Percentiles rank a stretch among this genome's conserved stretches.
Conservation (phyloP, 1,140 invertebrate genomes). For the Contarinia nasturtii region DNA sequence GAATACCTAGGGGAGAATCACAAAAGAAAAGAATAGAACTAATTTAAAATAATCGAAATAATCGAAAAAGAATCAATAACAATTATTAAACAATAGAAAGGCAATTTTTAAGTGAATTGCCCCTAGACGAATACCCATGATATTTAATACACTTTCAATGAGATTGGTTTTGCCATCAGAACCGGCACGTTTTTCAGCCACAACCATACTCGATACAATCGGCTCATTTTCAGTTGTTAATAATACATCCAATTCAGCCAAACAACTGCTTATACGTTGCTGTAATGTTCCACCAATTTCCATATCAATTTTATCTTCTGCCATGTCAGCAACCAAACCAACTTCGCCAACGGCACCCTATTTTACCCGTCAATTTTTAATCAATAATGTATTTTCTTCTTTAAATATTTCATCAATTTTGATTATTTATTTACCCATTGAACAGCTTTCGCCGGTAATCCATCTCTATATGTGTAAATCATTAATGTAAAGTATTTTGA, state of each 20-base stretch:
- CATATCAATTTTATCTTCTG: constrained; percentile 56
- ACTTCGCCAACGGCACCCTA: constrained; percentile 44
- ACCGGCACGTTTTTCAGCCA: constrained; percentile 45
- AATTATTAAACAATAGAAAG: too few relatives aligned
- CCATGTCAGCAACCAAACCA: constrained; percentile 58
- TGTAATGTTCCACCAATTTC: constrained; percentile 65
- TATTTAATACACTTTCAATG: constrained; percentile 40
- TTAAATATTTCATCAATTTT: too few relatives aligned
- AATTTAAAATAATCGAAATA: too few relatives aligned
- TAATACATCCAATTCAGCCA: constrained; percentile 46
- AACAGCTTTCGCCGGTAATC: constrained; percentile 42
- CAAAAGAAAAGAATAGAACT: too few relatives aligned
- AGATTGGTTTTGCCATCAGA: constrained; percentile 34
- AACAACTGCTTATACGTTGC: constrained; percentile 63
- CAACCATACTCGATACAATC: constrained; percentile 60
- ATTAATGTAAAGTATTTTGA: too few relatives aligned
- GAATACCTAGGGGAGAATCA: too few relatives aligned
- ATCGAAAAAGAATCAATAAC: too few relatives aligned
- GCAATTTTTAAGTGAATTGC: too few relatives aligned
- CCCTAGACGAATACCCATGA: constrained; percentile 39
- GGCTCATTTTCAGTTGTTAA: constrained; percentile 33
- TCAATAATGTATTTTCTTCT: too few relatives aligned
- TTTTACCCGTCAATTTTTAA: too few relatives aligned
- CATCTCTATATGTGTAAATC: constrained; percentile 18
- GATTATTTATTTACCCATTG: constrained; percentile 29